These are phyloP conservation scores for Centropyge bicolor DNA, from an alignment of 2,797 vertebrate species.

Conservation along the genomic window DNA sequence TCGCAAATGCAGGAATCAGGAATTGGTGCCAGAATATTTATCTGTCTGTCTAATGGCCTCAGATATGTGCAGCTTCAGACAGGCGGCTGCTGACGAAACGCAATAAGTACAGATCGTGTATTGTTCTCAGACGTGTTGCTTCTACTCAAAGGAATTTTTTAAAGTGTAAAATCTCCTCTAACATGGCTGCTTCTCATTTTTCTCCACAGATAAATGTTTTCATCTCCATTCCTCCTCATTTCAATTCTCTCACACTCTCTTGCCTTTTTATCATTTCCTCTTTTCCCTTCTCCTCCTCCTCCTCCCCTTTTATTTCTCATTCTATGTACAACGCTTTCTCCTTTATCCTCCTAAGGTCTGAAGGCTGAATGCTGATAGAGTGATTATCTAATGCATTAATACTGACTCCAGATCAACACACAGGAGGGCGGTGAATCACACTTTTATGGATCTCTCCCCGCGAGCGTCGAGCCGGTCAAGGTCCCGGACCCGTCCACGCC, in stretches of 20 bases:
- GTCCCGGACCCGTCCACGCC: slow-evolving; percentile 34
- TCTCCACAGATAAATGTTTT: not conserved
- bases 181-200: slow-evolving; percentile 15
- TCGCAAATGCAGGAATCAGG: not conserved
- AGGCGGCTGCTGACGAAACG: slow-evolving; percentile 18
- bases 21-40: slow-evolving; percentile 2
- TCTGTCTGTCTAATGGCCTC: slow-evolving; percentile 24
- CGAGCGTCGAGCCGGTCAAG: slow-evolving; percentile 41
- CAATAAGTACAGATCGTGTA: slow-evolving; percentile 1
- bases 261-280: not conserved
- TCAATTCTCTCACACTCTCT: not conserved
- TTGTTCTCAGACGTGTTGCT: slow-evolving; percentile 9
- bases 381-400: slow-evolving; percentile 63
- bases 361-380: slow-evolving; percentile 57
- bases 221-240: not conserved
- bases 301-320: not conserved
- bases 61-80: not conserved
- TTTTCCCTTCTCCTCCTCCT: slow-evolving; percentile 4
- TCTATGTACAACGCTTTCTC: slow-evolving; percentile 24
- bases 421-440: slow-evolving; percentile 42
- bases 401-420: slow-evolving; percentile 51
- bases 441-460: slow-evolving; percentile 43
- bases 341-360: slow-evolving; percentile 44
- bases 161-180: slow-evolving; percentile 9
- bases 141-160: slow-evolving; percentile 26